Base-by-base conservation (phyloP, 2,888 invertebrate species). In the Melipona beecheii region DNA sequence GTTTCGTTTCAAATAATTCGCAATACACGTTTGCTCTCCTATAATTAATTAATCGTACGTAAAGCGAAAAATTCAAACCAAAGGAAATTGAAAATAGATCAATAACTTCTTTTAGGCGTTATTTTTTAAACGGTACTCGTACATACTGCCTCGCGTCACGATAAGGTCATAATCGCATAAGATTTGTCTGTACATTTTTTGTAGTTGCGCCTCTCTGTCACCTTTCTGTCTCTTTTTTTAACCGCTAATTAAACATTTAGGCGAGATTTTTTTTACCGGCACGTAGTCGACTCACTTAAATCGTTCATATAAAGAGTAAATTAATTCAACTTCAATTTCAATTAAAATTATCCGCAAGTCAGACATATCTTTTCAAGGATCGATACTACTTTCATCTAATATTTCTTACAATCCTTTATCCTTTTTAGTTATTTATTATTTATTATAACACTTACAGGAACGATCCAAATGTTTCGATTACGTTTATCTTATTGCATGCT, bases 241-340 rank as follows among this genome's bases (percentile, higher is more conserved):
- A 64, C 31, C n/a, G 43, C n/a, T 78, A 65, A 71, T 58, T 43
- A 78, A 64, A 71, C 52, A 36, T 69, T 69, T 31, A 69, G 31
- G 60, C 31, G n/a, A 68, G 11, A 65, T 19, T 69, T n/a, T 58
- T 68, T 58, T 68, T 19, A 68, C 24, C 9, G 27, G 27, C 27
- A 15, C 19, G n/a, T 49, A 36, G 21, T 64, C 64, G 49, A 75
- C 6, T 49, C 50, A n/a, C 17, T 69, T 60, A 69, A 60, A 69
- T 75, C 50, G 31, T 50, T 69, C 60, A 6, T 36, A 69, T 50
- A 60, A 66, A 24, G 62, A 19, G 13, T 31, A 2, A 69, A 17
- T 19, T 27, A 19, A 27, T 9, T 36, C 9, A 9, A 64, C 4
- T 52, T 13, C 5, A 50, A 36, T 68, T 36, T 4, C 15, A 54